phyloP scores from a whole-genome alignment of 2,888 invertebrate species.

The Synergus japonicus region DNA sequence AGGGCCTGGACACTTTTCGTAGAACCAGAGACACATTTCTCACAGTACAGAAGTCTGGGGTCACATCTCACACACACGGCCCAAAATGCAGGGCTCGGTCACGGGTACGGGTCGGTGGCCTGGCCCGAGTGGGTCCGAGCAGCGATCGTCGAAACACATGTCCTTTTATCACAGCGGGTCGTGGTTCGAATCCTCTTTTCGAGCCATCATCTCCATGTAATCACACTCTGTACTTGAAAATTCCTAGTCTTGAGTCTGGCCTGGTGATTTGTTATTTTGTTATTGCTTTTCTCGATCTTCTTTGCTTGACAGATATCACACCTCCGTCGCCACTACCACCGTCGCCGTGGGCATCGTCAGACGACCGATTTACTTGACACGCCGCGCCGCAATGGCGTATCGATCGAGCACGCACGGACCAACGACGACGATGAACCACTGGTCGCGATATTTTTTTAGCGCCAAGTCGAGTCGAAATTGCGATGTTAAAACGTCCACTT shows the following conservation, averaged over 20 bases:
- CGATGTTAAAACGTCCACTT: constrained; percentile 62
- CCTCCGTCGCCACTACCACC: constrained; percentile 54
- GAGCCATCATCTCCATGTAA: background rate
- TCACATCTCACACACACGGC: constrained; percentile 30
- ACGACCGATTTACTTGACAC: constrained; percentile 67
- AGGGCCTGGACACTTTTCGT: constrained; percentile 23
- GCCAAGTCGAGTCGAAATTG: constrained; percentile 48
- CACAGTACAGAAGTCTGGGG: constrained; percentile 19
- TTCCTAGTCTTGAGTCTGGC: background rate
- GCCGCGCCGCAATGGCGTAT: constrained; percentile 74
- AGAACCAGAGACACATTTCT: constrained; percentile 14
- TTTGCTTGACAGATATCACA: constrained; percentile 39
- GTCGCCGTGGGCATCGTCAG: constrained; percentile 58
- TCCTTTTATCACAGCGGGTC: constrained; percentile 47
- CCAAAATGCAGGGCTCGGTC: constrained; percentile 52
- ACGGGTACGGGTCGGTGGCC: constrained; percentile 68
- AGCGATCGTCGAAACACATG: constrained; percentile 62
- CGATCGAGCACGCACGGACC: constrained; percentile 69
- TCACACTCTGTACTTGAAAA: background rate
- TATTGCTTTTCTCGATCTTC: constrained; percentile 38
- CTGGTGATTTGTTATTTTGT: background rate
- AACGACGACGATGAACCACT: constrained; percentile 62
- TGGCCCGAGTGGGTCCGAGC: constrained; percentile 56
- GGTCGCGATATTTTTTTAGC: constrained; percentile 64
- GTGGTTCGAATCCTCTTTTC: constrained; percentile 53